A percentile compares a stretch with the other conserved stretches of the same genome.
Conservation (phyloP, 2,888 invertebrate species). For the Podabrus alpinus region DNA sequence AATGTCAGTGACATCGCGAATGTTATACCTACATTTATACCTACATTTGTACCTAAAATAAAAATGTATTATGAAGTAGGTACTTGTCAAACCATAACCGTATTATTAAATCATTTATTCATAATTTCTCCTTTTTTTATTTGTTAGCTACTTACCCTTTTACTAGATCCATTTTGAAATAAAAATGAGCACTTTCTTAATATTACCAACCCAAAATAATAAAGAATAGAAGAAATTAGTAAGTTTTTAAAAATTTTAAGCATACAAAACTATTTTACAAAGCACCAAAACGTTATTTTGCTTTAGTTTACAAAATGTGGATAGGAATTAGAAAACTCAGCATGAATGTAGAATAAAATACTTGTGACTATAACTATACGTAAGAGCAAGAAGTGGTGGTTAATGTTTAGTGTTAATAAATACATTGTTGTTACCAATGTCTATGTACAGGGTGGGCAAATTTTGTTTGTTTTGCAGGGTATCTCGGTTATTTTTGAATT, state of each 20-base stretch:
- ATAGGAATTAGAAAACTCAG: not conserved
- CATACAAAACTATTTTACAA: not conserved
- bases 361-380: not conserved
- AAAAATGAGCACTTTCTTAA: too few species aligned
- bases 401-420: not conserved
- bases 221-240: not conserved
- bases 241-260: not conserved
- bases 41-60: too few species aligned
- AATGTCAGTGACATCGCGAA: too few species aligned
- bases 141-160: too few species aligned
- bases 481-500: not conserved
- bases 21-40: too few species aligned
- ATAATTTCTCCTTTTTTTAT: too few species aligned
- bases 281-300: conserved; percentile 2
- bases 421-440: not conserved
- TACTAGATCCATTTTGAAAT: too few species aligned
- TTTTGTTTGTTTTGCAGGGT: not conserved
- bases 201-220: not conserved
- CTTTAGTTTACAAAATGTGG: not conserved
- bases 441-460: not conserved
- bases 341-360: not conserved
- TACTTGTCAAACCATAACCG: not conserved
- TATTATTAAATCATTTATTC: too few species aligned
- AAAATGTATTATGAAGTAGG: too few species aligned
- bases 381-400: not conserved